Evolutionary conservation across 2,888 invertebrate genomes (phyloP).

Genomic region (Pherbina coryleti): DNA sequence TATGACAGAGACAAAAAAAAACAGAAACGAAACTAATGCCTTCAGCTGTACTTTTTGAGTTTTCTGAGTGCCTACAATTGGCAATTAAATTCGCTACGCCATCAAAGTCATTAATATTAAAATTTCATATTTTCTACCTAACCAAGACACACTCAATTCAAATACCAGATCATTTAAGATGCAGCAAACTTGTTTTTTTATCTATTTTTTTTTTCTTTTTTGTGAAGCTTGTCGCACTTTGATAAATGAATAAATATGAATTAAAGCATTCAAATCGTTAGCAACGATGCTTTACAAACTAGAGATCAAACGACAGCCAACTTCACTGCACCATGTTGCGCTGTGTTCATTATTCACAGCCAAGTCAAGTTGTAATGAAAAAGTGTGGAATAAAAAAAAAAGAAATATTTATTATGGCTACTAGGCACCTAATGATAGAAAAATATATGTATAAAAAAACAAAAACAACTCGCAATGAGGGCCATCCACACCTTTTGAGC

Average conservation of each 20-base stretch:
- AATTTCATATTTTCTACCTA: constrained; percentile 17
- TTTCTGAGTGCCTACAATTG: constrained; percentile 4
- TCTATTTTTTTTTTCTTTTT: background rate
- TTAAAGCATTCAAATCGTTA: constrained; percentile 65
- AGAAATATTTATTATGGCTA: background rate
- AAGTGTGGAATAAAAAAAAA: background rate
- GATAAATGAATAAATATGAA: constrained; percentile 60
- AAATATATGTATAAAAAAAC: background rate
- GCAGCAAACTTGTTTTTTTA: background rate
- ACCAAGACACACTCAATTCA: background rate
- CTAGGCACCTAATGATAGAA: background rate
- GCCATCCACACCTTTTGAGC: constrained; percentile 27
- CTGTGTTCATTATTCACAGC: background rate
- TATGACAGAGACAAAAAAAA: background rate
- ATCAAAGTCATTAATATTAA: constrained; percentile 37
- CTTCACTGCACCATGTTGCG: constrained; percentile 5
- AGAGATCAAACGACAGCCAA: constrained; percentile 53
- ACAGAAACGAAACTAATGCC: too few relatives aligned
- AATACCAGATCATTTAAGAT: background rate
- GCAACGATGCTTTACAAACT: constrained; percentile 65
- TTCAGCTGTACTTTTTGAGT: background rate
- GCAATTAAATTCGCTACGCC: constrained; percentile 47
- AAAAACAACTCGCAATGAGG: background rate
- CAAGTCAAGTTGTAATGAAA: background rate
- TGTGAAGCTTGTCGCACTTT: constrained; percentile 46